Conservation (phyloP, 2,113 vertebrate species). For the Meleagris gallopavo region DNA sequence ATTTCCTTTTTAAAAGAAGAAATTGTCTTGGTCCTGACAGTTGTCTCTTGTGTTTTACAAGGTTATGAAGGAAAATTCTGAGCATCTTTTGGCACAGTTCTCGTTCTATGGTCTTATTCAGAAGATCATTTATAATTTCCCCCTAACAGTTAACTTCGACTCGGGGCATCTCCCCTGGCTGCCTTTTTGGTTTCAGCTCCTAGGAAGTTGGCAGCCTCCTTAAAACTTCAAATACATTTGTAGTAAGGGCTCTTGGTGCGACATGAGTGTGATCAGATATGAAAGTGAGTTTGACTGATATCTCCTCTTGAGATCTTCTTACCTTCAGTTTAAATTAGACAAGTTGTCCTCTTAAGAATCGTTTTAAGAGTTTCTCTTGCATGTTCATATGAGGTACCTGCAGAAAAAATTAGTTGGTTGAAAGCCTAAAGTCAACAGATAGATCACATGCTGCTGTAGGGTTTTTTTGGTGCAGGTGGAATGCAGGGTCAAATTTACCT, state of each 20-base stretch:
- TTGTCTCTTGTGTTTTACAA: slow-evolving; percentile 40
- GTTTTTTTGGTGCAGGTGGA: not conserved
- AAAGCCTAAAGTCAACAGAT: slow-evolving; percentile 3
- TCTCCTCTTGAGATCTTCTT: slow-evolving; percentile 1
- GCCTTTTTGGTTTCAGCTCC: slow-evolving; percentile 9
- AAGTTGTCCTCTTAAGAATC: not conserved
- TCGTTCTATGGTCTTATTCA: not conserved
- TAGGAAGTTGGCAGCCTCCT: slow-evolving; percentile 31
- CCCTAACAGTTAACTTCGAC: slow-evolving; percentile 2
- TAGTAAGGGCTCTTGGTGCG: slow-evolving; percentile 12
- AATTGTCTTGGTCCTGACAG: slow-evolving; percentile 23
- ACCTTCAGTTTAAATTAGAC: not conserved
- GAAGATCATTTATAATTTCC: slow-evolving; percentile 27
- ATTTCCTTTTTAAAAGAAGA: slow-evolving; percentile 37
- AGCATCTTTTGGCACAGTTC: slow-evolving; percentile 17
- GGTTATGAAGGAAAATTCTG: slow-evolving; percentile 39
- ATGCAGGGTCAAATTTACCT: not conserved
- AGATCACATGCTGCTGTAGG: not conserved
- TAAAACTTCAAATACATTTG: slow-evolving; percentile 20
- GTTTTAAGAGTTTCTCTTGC: slow-evolving; percentile 35
- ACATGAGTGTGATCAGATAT: not conserved
- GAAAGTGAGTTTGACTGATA: not conserved
- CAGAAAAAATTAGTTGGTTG: slow-evolving; percentile 21
- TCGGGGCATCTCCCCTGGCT: slow-evolving; percentile 23
- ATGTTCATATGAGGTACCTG: slow-evolving; percentile 11